Percentiles rank a stretch among this genome's conserved stretches.
These are phyloP conservation scores for Helobdella robusta DNA, from an alignment of 2,888 invertebrate genomes.

Conservation along the genomic window DNA sequence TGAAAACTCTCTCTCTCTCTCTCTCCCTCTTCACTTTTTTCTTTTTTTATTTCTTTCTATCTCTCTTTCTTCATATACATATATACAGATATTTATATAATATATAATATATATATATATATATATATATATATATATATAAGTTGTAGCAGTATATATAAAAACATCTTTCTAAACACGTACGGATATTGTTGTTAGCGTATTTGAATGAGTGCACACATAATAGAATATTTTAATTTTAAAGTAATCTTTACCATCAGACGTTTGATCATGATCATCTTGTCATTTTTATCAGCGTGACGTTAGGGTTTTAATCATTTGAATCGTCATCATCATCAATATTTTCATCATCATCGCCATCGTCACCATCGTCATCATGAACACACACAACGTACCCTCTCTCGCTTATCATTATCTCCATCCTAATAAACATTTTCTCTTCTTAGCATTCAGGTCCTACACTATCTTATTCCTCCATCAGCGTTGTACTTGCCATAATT, in stretches of 20 bases:
- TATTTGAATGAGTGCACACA: too few species aligned
- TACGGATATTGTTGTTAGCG: too few species aligned
- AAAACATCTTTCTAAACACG: too few species aligned
- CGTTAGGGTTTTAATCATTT: neutral
- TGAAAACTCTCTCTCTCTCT: too few species aligned
- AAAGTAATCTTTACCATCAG: neutral
- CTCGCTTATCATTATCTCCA: neutral
- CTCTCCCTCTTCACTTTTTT: too few species aligned
- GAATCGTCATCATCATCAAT: constrained; percentile 7
- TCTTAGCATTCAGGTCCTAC: neutral
- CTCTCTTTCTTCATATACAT: too few species aligned
- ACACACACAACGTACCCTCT: neutral
- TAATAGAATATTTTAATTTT: too few species aligned
- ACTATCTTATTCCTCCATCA: neutral
- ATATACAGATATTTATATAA: too few species aligned
- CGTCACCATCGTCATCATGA: constrained; percentile 16
- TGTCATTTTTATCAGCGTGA: constrained; percentile 11
- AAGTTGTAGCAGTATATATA: too few species aligned
- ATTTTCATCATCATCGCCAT: constrained; percentile 14
- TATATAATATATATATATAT: too few species aligned
- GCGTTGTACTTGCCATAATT: neutral
- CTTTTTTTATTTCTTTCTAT: too few species aligned
- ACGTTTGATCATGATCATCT: constrained; percentile 16
- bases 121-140: too few species aligned
- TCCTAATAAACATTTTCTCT: neutral